These are phyloP conservation scores for Corythaeola cristata DNA, from an alignment of 2,113 vertebrate species.

Conservation along the genomic window DNA sequence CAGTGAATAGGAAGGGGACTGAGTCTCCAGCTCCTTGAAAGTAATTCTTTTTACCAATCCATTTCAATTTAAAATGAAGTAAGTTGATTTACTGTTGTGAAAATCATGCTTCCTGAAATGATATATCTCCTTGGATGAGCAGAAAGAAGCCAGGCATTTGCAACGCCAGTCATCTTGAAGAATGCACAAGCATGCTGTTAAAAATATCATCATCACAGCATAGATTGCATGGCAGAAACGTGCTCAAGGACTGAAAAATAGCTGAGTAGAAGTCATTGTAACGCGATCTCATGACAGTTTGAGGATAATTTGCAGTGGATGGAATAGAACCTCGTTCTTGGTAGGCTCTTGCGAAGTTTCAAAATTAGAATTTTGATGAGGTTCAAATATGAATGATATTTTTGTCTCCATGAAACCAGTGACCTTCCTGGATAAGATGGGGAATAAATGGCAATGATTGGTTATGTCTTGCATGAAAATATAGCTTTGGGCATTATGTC, in stretches of 20 bases:
- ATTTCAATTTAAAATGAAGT: neutral
- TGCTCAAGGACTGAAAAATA: neutral
- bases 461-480: neutral
- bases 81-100: neutral
- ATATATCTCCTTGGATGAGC: neutral
- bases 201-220: neutral
- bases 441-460: neutral
- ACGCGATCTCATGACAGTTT: rapidly evolving
- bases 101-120: neutral
- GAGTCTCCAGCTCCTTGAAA: neutral
- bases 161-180: neutral
- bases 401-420: neutral
- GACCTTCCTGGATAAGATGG: neutral
- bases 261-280: neutral
- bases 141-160: neutral
- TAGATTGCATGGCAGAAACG: neutral
- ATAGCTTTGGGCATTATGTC: neutral
- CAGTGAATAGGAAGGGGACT: neutral
- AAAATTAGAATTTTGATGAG: neutral
- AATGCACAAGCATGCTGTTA: neutral
- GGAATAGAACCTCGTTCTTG: neutral
- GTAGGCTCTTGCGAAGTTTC: neutral
- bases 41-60: neutral
- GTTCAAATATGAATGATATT: neutral
- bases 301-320: neutral